A percentile compares a stretch with the other conserved stretches of the same genome.
Conservation (phyloP, 2,797 vertebrate genomes). For the Hypotaenidia okinawae region DNA sequence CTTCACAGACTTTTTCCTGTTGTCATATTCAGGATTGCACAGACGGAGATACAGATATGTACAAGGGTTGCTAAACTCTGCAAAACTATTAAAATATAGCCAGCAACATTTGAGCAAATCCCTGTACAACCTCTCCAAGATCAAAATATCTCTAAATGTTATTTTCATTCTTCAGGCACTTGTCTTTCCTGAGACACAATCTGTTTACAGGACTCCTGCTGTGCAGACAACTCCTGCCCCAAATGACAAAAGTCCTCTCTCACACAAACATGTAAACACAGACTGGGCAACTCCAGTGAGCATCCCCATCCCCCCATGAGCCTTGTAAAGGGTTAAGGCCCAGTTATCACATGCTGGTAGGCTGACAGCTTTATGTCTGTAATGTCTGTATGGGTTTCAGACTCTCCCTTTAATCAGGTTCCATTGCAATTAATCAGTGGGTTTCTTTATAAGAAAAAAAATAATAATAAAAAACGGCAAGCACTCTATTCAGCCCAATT, state of each 20-base stretch:
- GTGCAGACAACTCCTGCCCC: neutral
- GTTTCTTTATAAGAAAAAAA: conserved; percentile 66
- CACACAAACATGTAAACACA: neutral
- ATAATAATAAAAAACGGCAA: conserved; percentile 51
- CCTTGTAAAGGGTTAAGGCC: conserved; percentile 58
- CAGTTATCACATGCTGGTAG: conserved; percentile 41
- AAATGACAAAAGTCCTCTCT: neutral
- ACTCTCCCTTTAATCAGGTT: conserved; percentile 65
- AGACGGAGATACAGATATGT: neutral
- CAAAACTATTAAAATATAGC: neutral
- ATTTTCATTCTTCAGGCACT: neutral
- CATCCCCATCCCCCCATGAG: neutral
- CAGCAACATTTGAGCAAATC: neutral
- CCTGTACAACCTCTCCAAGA: neutral
- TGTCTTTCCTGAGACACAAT: neutral
- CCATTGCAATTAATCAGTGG: conserved; percentile 69
- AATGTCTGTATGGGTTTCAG: conserved; percentile 50
- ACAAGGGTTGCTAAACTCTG: neutral
- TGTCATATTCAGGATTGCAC: neutral
- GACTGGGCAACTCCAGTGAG: neutral
- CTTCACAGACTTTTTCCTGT: neutral
- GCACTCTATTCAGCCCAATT: conserved; percentile 84
- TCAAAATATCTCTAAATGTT: neutral
- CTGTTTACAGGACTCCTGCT: conserved; percentile 18
- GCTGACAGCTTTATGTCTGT: conserved; percentile 67